Conservation (phyloP, 2,888 invertebrate species). For the Apoda limacodes region DNA sequence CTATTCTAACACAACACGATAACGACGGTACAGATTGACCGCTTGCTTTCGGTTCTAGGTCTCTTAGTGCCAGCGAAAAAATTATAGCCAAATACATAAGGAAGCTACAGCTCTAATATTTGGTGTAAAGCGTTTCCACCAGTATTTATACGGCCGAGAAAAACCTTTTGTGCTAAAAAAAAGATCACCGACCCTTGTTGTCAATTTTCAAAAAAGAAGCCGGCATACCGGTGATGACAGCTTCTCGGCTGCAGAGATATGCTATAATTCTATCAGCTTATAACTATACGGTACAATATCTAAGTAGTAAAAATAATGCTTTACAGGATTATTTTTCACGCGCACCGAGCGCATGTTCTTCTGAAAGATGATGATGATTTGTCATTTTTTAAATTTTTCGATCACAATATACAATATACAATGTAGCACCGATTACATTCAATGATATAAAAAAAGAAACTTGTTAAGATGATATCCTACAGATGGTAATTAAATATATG, state of each 20-base stretch:
- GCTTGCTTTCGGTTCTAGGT: constrained; percentile 13
- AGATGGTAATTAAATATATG: constrained; percentile 16
- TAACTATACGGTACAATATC: constrained; percentile 14
- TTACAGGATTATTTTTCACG: constrained; percentile 17
- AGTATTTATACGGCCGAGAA: constrained; percentile 17
- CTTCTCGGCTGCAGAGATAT: constrained; percentile 15
- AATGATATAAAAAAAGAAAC: constrained; percentile 10
- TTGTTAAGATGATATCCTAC: constrained; percentile 7
- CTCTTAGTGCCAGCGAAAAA: constrained; percentile 10
- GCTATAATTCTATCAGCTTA: constrained; percentile 16
- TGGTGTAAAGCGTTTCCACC: constrained; percentile 13
- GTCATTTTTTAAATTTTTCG: no score
- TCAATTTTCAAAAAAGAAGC: constrained; percentile 11
- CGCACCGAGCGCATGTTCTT: no score
- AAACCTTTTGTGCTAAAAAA: no score
- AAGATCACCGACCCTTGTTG: no score
- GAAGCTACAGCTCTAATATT: constrained; percentile 16
- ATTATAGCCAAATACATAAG: constrained; percentile 16
- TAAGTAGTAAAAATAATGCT: constrained; percentile 9
- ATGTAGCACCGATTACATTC: constrained; percentile 8
- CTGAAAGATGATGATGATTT: no score
- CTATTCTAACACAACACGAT: constrained; percentile 19
- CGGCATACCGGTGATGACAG: constrained; percentile 15
- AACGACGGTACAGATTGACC: no score
- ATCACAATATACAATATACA: no score